These are phyloP conservation scores for Oscheius myriophilus DNA, from an alignment of 2,888 invertebrate species.

Conservation along the genomic window DNA sequence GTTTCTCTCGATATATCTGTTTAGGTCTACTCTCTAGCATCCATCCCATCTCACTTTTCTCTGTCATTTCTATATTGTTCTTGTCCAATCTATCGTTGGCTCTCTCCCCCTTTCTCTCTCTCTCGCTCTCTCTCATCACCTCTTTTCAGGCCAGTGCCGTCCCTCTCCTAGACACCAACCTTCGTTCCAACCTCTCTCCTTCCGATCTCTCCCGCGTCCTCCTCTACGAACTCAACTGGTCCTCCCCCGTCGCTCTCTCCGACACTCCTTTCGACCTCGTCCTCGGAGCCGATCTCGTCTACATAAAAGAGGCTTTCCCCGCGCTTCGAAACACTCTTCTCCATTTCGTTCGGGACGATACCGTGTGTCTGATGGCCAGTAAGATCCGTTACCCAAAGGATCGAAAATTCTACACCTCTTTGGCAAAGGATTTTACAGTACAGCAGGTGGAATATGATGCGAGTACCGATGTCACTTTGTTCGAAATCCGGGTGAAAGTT, in stretches of 20 bases:
- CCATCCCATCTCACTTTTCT: too few species aligned
- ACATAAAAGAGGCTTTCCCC: constrained; percentile 71
- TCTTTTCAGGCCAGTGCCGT: constrained; percentile 3
- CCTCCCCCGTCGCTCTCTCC: not conserved
- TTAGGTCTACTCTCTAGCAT: too few species aligned
- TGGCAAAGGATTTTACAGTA: constrained; percentile 17
- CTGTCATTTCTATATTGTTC: too few species aligned
- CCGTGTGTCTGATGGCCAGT: constrained; percentile 19
- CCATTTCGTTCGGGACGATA: not conserved
- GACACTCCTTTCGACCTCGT: constrained; percentile 65
- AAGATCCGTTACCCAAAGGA: constrained; percentile 30
- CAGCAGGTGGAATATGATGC: constrained; percentile 10
- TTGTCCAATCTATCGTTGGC: not conserved
- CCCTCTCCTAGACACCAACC: constrained; percentile 5
- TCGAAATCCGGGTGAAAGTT: constrained; percentile 2
- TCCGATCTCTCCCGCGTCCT: not conserved
- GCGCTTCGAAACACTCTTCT: constrained; percentile 64
- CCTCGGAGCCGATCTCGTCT: constrained; percentile 71
- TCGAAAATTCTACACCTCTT: constrained; percentile 5
- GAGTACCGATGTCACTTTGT: constrained; percentile 12
- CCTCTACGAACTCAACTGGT: constrained; percentile 12
- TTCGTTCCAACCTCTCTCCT: constrained; percentile 7
- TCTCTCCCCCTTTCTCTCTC: too few species aligned
- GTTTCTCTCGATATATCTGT: too few species aligned
- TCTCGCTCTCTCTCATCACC: not conserved